These are phyloP conservation scores for Parthenolecanium corni DNA, from an alignment of 2,888 invertebrate genomes.

Conservation along the genomic window DNA sequence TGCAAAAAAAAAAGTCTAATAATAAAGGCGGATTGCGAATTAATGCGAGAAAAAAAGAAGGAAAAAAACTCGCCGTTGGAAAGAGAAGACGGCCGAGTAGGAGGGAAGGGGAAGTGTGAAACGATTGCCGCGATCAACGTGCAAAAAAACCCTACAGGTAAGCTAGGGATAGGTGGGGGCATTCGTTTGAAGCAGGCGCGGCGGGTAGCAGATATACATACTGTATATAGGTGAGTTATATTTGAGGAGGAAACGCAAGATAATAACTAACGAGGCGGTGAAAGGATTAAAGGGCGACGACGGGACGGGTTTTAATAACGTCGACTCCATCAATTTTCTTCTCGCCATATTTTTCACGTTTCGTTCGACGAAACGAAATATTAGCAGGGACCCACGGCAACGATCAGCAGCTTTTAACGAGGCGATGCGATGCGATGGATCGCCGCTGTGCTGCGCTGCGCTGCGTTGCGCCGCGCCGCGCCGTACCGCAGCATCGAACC, in stretches of 20 bases:
- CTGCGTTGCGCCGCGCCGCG: too few species aligned
- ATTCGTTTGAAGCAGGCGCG: too few species aligned
- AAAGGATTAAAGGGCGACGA: constrained; percentile 9
- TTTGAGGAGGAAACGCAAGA: not conserved
- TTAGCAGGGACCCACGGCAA: constrained; percentile 2
- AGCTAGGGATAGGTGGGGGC: not conserved
- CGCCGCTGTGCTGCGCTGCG: too few species aligned
- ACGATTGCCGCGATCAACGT: too few species aligned
- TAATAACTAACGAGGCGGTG: too few species aligned
- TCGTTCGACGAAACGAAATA: constrained; percentile 22
- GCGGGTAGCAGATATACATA: too few species aligned
- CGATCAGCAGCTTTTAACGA: not conserved
- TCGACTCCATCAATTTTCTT: constrained; percentile 25
- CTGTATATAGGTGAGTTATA: too few species aligned
- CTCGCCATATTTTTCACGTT: constrained; percentile 26
- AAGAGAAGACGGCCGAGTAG: not conserved
- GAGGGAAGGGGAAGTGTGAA: too few species aligned
- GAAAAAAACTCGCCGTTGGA: not conserved
- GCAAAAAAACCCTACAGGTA: not conserved
- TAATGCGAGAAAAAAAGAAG: too few species aligned
- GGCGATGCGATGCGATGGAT: not conserved
- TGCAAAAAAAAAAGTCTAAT: not conserved
- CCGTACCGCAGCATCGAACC: too few species aligned
- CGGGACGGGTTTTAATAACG: constrained; percentile 24
- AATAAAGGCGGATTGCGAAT: not conserved